These are phyloP conservation scores for Gymnocephalus cernua DNA, from an alignment of 2,113 vertebrate species.

Conservation along the genomic window DNA sequence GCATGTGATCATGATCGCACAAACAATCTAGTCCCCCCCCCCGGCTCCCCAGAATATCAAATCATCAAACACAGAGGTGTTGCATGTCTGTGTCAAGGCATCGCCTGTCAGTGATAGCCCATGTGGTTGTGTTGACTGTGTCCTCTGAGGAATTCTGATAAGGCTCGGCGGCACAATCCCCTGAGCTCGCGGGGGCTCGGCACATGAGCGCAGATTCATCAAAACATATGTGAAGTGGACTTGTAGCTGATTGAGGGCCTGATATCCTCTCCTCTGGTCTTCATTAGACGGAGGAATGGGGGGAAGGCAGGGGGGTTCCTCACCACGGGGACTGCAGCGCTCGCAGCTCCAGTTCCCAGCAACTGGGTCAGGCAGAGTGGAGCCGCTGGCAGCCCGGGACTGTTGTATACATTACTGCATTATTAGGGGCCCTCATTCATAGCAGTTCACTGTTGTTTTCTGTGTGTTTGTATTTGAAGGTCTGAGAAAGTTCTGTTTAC, in stretches of 20 bases:
- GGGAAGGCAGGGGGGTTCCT: constrained; percentile 73
- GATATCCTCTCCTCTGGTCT: constrained; percentile 81
- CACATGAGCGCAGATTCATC: constrained; percentile 70
- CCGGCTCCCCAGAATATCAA: constrained; percentile 40
- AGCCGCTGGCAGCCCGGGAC: constrained; percentile 36
- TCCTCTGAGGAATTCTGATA: constrained; percentile 71
- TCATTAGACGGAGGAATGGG: constrained; percentile 81
- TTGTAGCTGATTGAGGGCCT: constrained; percentile 73
- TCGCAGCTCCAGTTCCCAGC: constrained; percentile 24
- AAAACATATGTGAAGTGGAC: constrained; percentile 78
- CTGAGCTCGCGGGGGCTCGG: constrained; percentile 56
- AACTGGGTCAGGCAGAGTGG: constrained; percentile 42
- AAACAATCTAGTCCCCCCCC: constrained; percentile 42
- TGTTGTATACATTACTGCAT: constrained; percentile 9
- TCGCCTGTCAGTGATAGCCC: constrained; percentile 62
- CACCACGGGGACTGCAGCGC: constrained; percentile 10
- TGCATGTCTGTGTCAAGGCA: constrained; percentile 49
- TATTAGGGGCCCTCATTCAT: not conserved
- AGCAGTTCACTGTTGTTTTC: not conserved
- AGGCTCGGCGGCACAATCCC: constrained; percentile 61
- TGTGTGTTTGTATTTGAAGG: not conserved
- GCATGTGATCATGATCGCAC: constrained; percentile 40
- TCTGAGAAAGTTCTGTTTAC: constrained; percentile 1
- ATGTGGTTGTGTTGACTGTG: constrained; percentile 66
- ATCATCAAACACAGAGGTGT: constrained; percentile 66